A percentile compares a stretch with the other conserved stretches of the same genome.
Evolutionary conservation across 2,888 invertebrate genomes (phyloP).

Genomic region (Drosophila incognita): DNA sequence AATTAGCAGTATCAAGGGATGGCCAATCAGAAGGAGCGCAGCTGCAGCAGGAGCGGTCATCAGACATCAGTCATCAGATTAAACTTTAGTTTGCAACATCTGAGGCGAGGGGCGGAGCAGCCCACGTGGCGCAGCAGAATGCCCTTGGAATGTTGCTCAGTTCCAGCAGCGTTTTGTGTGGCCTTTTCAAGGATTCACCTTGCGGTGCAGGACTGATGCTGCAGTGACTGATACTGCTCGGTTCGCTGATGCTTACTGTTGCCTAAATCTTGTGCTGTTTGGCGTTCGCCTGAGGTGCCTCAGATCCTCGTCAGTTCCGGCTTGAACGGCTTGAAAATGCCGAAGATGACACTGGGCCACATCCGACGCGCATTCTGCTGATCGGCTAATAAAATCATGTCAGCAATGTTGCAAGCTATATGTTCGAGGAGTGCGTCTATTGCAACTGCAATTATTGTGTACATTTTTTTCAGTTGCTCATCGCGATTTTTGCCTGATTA

Average conservation of each 20-base stretch:
- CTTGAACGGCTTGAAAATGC: not conserved
- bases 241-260: too few relatives aligned
- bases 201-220: not conserved
- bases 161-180: too few relatives aligned
- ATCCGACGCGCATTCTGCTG: not conserved
- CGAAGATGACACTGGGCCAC: not conserved
- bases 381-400: not conserved
- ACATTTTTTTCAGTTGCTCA: too few relatives aligned
- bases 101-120: not conserved
- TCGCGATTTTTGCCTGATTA: not conserved
- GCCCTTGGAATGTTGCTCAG: too few relatives aligned
- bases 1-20: not conserved
- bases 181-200: not conserved
- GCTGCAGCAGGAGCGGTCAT: not conserved
- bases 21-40: not conserved
- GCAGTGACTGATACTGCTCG: too few relatives aligned
- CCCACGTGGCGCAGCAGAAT: not conserved
- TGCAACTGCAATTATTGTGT: too few relatives aligned
- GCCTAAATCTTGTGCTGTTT: not conserved
- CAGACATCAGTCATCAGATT: not conserved
- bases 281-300: not conserved
- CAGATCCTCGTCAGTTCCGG: not conserved
- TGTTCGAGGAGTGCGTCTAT: not conserved
- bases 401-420: not conserved
- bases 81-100: not conserved